Percentiles rank a stretch among this genome's conserved stretches.
Evolutionary conservation across 1,140 invertebrate species (phyloP).

Genomic region (Platyura marginata): DNA sequence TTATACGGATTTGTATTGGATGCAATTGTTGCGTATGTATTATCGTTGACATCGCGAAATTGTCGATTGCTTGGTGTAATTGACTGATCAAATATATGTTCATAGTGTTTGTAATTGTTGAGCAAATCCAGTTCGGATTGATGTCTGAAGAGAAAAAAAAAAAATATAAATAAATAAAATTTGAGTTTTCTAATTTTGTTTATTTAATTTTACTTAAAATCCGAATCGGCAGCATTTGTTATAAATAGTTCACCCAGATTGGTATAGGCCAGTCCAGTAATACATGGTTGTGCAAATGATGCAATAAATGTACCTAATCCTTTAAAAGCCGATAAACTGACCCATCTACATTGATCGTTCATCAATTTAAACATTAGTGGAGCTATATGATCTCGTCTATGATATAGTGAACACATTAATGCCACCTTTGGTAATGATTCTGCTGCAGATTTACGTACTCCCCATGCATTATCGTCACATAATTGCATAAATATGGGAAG

Average conservation of each 20-base stretch:
- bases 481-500: constrained; percentile 2
- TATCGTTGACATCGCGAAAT: too few species aligned
- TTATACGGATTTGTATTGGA: too few species aligned
- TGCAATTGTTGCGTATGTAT: too few species aligned
- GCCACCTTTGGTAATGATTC: constrained; percentile 1
- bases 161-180: not conserved
- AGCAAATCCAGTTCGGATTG: not conserved
- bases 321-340: constrained; percentile 1
- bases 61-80: too few species aligned
- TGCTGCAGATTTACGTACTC: constrained; percentile 3
- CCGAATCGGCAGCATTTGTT: constrained; percentile 3
- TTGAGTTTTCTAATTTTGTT: not conserved
- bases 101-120: constrained; percentile 2
- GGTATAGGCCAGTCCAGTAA: constrained; percentile 1
- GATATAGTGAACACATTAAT: constrained; percentile 1
- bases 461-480: constrained; percentile 2
- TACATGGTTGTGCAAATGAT: constrained; percentile 2
- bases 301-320: constrained; percentile 2
- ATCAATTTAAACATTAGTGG: constrained; percentile 3
- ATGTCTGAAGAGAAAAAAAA: not conserved
- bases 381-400: constrained; percentile 1
- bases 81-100: constrained; percentile 1
- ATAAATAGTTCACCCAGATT: not conserved
- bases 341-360: constrained; percentile 2
- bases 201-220: constrained; percentile 1